phyloP scores from a whole-genome alignment of 2,113 vertebrate genomes.

The Chiloscyllium plagiosum region DNA sequence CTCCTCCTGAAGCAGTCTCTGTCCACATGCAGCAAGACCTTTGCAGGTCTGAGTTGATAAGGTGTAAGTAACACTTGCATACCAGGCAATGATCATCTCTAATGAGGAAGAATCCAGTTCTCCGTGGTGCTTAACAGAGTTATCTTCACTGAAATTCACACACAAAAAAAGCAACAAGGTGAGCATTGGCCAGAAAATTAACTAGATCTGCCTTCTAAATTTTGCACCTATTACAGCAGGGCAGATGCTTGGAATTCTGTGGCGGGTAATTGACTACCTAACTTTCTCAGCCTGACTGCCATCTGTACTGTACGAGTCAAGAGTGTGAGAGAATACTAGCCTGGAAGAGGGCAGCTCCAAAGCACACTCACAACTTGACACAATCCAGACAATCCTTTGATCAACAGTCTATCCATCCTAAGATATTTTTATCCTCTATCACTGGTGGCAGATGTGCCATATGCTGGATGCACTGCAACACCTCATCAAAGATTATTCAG shows the following conservation, averaged over 20 bases:
- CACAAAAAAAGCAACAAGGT: too few relatives aligned
- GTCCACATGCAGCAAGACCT: too few relatives aligned
- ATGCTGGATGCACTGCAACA: too few relatives aligned
- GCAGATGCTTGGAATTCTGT: background rate
- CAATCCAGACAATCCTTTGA: background rate
- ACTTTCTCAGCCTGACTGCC: background rate
- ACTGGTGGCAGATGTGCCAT: background rate
- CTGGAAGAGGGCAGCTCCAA: background rate
- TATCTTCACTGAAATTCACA: too few relatives aligned
- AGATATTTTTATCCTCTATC: background rate
- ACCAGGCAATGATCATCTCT: too few relatives aligned
- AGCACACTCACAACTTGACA: background rate
- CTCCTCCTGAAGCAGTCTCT: too few relatives aligned
- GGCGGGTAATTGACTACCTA: background rate
- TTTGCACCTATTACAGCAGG: too few relatives aligned
- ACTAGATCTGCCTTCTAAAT: background rate
- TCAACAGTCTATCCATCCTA: background rate
- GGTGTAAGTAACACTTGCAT: too few relatives aligned
- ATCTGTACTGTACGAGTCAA: background rate
- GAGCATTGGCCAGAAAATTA: background rate
- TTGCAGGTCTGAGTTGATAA: too few relatives aligned
- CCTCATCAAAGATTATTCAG: too few relatives aligned
- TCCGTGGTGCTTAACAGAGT: too few relatives aligned
- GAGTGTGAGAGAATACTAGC: background rate
- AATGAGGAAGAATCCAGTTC: too few relatives aligned